Conservation (phyloP, 2,888 invertebrate species). For the Papilio gigon region DNA sequence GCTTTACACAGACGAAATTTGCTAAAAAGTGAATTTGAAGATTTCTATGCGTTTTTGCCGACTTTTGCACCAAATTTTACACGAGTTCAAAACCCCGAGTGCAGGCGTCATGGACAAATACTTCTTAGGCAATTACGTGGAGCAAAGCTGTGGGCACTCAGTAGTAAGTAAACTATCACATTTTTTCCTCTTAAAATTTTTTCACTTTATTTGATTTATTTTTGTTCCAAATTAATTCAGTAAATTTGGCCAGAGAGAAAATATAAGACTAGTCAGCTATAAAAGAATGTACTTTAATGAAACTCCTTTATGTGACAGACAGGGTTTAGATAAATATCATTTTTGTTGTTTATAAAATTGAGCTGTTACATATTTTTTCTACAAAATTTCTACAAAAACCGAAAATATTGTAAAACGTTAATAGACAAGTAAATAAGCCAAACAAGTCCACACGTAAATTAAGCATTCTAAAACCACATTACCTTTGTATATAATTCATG, state of each 20-base stretch:
- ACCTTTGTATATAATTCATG: background rate
- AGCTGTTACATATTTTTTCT: too few species aligned
- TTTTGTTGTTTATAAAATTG: background rate
- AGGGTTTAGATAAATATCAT: too few species aligned
- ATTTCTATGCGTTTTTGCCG: slow-evolving; percentile 85
- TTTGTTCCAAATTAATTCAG: slow-evolving; percentile 58
- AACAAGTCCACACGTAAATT: slow-evolving; percentile 11
- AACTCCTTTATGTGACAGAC: too few species aligned
- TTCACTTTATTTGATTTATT: background rate
- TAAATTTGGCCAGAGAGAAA: slow-evolving; percentile 61
- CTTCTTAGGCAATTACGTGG: slow-evolving; percentile 86
- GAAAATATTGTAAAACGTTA: background rate
- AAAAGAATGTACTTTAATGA: too few species aligned
- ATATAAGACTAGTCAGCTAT: too few species aligned
- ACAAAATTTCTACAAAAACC: too few species aligned
- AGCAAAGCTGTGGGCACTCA: slow-evolving; percentile 87
- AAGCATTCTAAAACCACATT: background rate
- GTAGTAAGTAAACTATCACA: slow-evolving; percentile 81
- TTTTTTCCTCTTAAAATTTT: background rate
- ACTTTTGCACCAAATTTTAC: slow-evolving; percentile 87
- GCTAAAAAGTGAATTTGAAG: slow-evolving; percentile 82
- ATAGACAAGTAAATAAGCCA: background rate
- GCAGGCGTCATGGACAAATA: slow-evolving; percentile 86
- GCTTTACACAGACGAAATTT: slow-evolving; percentile 72
- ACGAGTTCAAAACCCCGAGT: slow-evolving; percentile 84